Conservation (phyloP, 2,888 invertebrate species). For the Apeira syringaria region DNA sequence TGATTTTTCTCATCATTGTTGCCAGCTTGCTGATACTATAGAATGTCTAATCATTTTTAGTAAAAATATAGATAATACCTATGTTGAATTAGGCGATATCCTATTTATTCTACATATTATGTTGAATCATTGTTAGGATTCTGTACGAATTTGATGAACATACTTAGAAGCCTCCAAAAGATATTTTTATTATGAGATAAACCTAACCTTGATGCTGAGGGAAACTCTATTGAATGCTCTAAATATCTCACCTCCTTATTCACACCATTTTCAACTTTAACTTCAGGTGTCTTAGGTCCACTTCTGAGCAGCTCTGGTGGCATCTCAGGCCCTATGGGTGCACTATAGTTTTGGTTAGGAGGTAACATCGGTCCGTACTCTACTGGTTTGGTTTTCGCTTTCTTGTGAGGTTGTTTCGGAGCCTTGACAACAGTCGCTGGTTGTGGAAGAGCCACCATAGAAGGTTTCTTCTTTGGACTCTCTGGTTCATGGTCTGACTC, state of each 20-base stretch:
- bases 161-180: too few species aligned
- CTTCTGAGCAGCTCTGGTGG: conserved; percentile 46
- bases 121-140: too few species aligned
- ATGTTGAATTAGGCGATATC: too few species aligned
- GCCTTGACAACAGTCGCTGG: conserved; percentile 27
- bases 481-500: conserved; percentile 78
- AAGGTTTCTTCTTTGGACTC: conserved; percentile 40
- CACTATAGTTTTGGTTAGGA: conserved; percentile 56
- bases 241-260: conserved; percentile 52
- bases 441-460: conserved; percentile 26
- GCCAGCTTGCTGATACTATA: conserved; percentile 1
- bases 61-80: too few species aligned
- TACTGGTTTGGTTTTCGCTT: conserved; percentile 49
- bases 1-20: conserved; percentile 58
- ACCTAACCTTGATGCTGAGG: too few species aligned
- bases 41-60: too few species aligned
- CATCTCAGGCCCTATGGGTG: conserved; percentile 70
- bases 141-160: too few species aligned
- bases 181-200: too few species aligned
- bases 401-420: conserved; percentile 44
- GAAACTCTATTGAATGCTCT: too few species aligned
- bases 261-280: conserved; percentile 29
- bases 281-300: conserved; percentile 37
- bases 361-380: conserved; percentile 68
- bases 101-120: too few species aligned